Evolutionary conservation across 2,113 vertebrate species (phyloP).

Genomic region (Ptilonorhynchus violaceus): DNA sequence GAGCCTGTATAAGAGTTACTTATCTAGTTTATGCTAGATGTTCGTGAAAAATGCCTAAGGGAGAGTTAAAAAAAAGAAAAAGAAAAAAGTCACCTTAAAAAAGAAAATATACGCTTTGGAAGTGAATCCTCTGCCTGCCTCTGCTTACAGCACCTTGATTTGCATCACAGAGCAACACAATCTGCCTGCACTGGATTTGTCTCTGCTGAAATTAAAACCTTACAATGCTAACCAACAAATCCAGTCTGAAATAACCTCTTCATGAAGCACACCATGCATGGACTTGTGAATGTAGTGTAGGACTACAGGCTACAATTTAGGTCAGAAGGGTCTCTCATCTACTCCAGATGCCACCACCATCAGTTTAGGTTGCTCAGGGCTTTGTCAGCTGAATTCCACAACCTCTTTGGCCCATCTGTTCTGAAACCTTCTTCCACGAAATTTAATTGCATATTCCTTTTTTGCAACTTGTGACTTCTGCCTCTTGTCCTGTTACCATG

Average conservation of each 20-base stretch:
- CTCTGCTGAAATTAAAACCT: not conserved
- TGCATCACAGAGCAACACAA: not conserved
- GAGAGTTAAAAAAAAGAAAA: not conserved
- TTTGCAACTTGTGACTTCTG: not conserved
- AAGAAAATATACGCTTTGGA: not conserved
- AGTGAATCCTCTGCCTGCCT: not conserved
- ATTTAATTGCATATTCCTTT: not conserved
- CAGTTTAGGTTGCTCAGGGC: not conserved
- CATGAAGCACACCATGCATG: not conserved
- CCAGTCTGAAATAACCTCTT: not conserved
- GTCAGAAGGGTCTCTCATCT: not conserved
- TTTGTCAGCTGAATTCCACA: not conserved
- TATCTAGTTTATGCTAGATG: not conserved
- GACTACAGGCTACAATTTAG: not conserved
- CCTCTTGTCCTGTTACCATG: not conserved
- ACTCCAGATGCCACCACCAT: not conserved
- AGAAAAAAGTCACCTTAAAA: not conserved
- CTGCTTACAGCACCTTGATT: not conserved
- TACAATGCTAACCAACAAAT: not conserved
- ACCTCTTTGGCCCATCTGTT: not conserved
- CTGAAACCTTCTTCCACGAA: not conserved
- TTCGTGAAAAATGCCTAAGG: not conserved
- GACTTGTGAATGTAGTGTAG: not conserved
- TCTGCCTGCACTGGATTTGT: not conserved
- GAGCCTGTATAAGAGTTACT: not conserved